A percentile compares a stretch with the other conserved stretches of the same genome.
These are phyloP conservation scores for Phylloscopus trochiloides DNA, from an alignment of 2,113 vertebrate genomes.

Conservation along the genomic window DNA sequence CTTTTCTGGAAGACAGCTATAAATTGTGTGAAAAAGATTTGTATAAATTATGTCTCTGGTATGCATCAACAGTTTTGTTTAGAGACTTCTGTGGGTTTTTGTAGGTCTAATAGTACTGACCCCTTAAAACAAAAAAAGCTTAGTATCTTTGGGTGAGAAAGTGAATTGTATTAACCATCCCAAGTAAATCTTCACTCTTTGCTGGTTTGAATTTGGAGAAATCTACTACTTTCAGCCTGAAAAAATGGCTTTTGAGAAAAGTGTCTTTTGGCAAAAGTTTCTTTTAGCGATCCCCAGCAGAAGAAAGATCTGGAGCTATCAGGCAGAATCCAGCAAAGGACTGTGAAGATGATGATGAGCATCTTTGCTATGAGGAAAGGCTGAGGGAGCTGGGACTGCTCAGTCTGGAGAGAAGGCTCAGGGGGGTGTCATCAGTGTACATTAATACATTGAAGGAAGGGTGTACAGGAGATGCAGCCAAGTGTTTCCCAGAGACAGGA, in stretches of 20 bases:
- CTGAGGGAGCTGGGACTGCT: not conserved
- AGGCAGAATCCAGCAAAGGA: not conserved
- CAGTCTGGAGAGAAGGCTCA: not conserved
- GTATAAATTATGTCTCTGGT: not conserved
- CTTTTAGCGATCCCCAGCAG: not conserved
- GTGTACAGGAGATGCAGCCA: not conserved
- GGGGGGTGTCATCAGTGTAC: not conserved
- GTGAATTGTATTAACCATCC: not conserved
- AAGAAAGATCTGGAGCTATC: not conserved
- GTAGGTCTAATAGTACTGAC: not conserved
- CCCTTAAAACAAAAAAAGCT: not conserved
- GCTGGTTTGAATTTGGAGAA: not conserved
- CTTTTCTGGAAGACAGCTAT: conserved; percentile 40
- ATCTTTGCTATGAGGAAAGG: not conserved
- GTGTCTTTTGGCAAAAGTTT: not conserved
- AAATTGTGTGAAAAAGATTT: conserved; percentile 13
- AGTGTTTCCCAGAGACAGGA: not conserved
- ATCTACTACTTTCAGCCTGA: not conserved
- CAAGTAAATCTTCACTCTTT: not conserved
- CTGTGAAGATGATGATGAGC: not conserved
- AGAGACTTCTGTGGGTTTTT: not conserved
- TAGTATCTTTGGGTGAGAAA: not conserved
- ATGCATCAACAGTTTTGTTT: not conserved
- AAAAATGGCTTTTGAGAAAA: not conserved
- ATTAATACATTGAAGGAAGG: not conserved